phyloP scores from a whole-genome alignment of 2,888 invertebrate genomes.

The Thysanoteuthis rhombus region DNA sequence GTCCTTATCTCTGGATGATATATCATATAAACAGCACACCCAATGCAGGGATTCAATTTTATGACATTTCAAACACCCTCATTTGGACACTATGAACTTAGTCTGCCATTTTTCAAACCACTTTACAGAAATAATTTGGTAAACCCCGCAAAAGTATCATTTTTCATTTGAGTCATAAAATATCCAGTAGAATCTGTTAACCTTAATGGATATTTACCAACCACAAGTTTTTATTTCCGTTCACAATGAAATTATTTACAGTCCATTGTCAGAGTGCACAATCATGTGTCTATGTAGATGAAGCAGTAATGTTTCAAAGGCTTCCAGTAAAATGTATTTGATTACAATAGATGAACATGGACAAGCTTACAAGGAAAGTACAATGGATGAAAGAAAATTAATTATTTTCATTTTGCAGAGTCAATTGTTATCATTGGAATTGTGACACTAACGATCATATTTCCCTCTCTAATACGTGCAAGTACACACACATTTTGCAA shows the following conservation, averaged over 20 bases:
- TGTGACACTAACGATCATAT: no score
- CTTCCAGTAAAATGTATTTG: neutral
- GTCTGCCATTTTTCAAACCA: constrained; percentile 26
- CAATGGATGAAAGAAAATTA: neutral
- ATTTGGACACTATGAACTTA: constrained; percentile 21
- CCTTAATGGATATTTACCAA: constrained; percentile 12
- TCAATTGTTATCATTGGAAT: no score
- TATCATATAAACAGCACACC: neutral
- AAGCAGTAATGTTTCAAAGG: neutral
- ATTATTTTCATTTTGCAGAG: no score
- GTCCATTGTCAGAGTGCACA: neutral
- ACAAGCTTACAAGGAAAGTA: neutral
- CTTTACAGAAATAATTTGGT: neutral
- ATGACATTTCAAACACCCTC: constrained; percentile 22
- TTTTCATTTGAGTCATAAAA: neutral
- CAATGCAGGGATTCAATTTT: neutral
- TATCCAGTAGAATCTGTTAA: neutral
- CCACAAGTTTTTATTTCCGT: neutral
- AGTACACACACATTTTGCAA: no score
- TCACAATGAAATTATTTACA: neutral
- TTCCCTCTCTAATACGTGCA: no score
- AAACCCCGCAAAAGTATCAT: neutral
- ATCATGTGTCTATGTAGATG: neutral
- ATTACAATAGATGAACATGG: neutral
- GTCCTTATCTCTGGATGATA: neutral